Percentiles rank a stretch among this genome's conserved stretches.
Evolutionary conservation across 2,113 vertebrate genomes (phyloP).

Genomic region (Eulemur macaco): DNA sequence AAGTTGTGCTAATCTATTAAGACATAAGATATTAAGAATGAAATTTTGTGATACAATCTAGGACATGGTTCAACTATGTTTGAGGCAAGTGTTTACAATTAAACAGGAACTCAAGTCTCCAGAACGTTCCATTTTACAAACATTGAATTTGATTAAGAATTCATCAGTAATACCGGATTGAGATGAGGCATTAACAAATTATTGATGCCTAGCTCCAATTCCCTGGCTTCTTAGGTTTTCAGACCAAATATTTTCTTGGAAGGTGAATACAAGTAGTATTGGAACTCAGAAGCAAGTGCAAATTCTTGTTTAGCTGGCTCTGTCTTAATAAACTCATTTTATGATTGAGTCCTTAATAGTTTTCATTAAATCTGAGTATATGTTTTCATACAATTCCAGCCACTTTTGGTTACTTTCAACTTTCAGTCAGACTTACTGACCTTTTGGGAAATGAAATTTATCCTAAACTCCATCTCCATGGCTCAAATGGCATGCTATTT

Average conservation of each 20-base stretch:
- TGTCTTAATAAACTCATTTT: background rate
- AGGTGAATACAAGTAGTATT: background rate
- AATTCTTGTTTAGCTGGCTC: background rate
- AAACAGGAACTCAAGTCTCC: background rate
- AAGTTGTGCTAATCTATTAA: background rate
- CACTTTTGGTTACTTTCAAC: background rate
- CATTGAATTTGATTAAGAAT: conserved; percentile 12
- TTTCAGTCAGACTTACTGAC: background rate
- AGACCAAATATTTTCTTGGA: background rate
- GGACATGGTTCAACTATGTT: background rate
- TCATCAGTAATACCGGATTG: background rate
- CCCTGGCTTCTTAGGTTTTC: background rate
- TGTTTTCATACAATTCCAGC: background rate
- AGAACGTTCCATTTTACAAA: background rate
- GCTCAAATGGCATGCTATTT: background rate
- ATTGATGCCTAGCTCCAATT: background rate
- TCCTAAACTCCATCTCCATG: background rate
- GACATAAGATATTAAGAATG: background rate
- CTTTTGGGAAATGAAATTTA: background rate
- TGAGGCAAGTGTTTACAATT: background rate
- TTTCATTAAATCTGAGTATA: background rate
- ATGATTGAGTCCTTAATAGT: background rate
- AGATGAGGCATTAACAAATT: background rate
- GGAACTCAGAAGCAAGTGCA: background rate
- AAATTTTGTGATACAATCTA: background rate